Percentiles rank a stretch among this genome's conserved stretches.
phyloP scores from a whole-genome alignment of 2,888 invertebrate genomes.

The Gymnosoma rotundatum region DNA sequence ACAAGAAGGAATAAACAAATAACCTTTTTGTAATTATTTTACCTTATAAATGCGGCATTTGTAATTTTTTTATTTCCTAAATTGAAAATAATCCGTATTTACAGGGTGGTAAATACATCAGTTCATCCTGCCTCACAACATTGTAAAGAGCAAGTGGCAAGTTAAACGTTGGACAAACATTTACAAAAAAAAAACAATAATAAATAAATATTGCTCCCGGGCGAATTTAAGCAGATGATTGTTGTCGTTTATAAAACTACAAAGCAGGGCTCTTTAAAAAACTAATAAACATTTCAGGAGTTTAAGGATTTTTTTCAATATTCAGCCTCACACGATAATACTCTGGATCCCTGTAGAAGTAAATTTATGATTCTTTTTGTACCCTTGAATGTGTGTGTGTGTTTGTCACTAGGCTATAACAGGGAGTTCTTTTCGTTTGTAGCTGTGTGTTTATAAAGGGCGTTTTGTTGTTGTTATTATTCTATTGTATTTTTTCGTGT shows the following conservation, averaged over 20 bases:
- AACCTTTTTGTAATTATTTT: conserved; percentile 46
- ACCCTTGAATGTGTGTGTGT: not conserved
- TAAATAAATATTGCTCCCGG: conserved; percentile 80
- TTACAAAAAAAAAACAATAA: conserved; percentile 6
- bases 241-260: conserved; percentile 63
- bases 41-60: conserved; percentile 44
- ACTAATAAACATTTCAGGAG: conserved; percentile 35
- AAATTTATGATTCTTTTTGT: conserved; percentile 55
- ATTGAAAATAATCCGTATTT: conserved; percentile 63
- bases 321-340: not conserved
- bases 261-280: conserved; percentile 30
- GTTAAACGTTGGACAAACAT: conserved; percentile 36
- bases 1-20: not conserved
- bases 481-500: conserved; percentile 36
- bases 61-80: conserved; percentile 49
- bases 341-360: conserved; percentile 8
- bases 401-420: not conserved
- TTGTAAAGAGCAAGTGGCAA: conserved; percentile 61
- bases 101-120: conserved; percentile 46
- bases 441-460: conserved; percentile 29
- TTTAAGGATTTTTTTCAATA: conserved; percentile 35
- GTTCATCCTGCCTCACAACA: not conserved
- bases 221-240: conserved; percentile 80
- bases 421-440: not conserved
- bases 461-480: conserved; percentile 63